Base-by-base conservation (phyloP, 2,113 vertebrate species). In the Halichoerus grypus region DNA sequence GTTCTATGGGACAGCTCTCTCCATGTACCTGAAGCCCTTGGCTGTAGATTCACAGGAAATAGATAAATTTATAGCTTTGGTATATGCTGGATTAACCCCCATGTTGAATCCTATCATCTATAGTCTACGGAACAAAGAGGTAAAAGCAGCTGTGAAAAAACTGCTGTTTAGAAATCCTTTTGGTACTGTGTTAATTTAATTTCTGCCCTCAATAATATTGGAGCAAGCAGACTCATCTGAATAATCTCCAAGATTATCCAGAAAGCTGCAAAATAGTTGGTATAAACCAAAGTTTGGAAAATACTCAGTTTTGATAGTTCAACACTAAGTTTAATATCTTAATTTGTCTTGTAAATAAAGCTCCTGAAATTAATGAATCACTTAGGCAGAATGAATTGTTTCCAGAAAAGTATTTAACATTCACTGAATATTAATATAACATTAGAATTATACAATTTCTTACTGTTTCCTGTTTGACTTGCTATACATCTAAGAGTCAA, bases 71-170 rank as follows among this genome's bases (percentile, higher is more conserved):
- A 96, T 97, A 14, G 90, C 95, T 72, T 83, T 97, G n/a, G 33
- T 97, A 13, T 98, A 97, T 80, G 88, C 65, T 67, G 96, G 80
- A 19, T 83, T 98, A 28, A 97, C 91, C 16, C 97, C 98, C 10
- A 97, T 97, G 93, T 57, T 98, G 49, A 98, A 98, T 39, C 95
- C 97, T 83, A 98, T 97, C 28, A 97, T 97, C 46, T 97, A 98
- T 6, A 98, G 97, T 91, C 63, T 98, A 55, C 33, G 91, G 39
- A 98, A 97, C 36, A 98, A 94, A 91, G 87, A 98, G 31, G 94
- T 98, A 21, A 98, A 97, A 96, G 82, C n/a, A 42, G 91, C 97
- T 84, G 39, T 98, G 71, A 98, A 95, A 94, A 97, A 88, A 59
- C 18, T 97, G 16, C 39, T 97, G 24, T 31, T 80, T 18, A 91